Base-by-base conservation (phyloP, 1,140 invertebrate species). In the Heliconius nattereri region DNA sequence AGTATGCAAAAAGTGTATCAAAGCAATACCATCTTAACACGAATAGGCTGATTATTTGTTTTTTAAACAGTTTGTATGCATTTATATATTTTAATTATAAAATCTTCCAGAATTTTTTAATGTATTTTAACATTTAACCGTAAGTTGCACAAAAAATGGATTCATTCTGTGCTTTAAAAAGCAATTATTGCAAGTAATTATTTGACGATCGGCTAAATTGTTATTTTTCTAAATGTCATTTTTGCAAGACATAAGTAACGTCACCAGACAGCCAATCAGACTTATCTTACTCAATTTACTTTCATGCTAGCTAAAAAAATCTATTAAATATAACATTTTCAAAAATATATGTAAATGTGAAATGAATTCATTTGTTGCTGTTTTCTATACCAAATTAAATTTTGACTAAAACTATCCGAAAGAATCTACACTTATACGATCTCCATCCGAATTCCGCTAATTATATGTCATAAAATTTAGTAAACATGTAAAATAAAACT, bases 401-500 rank as follows among this genome's bases (percentile, higher is more conserved):
- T 23, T 40, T 76, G 26, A 35, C 13, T n/a, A n/a, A 70, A 66
- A 66, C 20, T 26, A 29, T 66, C 3, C 13, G 23, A 76, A 76
- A 66, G 1, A 40, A 57, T 9, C 35, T 66, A 40, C 60, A 71
- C 52, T 49, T 37, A 70, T 40, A 60, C 73, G 85, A 81, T 76
- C 76, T 79, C 78, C 75, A 80, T 72, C 79, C 80, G 78, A 85
- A 87, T 87, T 87, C 86, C 86, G 85, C 76, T 84, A 72, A 83
- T 78, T 77, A 40, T 81, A 85, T 85, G 83, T 87, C 80, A 87
- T 87, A 86, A 82, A 82, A 83, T 37, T 23, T 60, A 79, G 71
- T 76, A 66, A 78, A 81, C 82, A 79, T 35, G 60, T 26, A 75
- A 66, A 71, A 66, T 5, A 76, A 66, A 32, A 37, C 23, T 75